Evolutionary conservation across 2,113 vertebrate species (phyloP).

Genomic region (Candoia aspera): DNA sequence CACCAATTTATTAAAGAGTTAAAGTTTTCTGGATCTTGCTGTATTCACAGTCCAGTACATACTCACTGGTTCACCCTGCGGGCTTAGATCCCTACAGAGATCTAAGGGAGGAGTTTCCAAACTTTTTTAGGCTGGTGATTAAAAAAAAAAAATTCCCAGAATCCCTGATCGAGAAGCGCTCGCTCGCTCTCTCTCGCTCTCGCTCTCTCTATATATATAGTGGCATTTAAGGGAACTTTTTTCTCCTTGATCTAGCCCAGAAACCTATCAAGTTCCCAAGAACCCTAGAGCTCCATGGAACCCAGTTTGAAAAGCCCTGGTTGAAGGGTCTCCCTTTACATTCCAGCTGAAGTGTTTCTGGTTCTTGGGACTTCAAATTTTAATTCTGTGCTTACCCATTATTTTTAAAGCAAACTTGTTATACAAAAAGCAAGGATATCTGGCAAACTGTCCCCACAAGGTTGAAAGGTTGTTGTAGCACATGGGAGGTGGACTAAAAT

Average conservation of each 20-base stretch:
- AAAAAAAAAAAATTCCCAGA: not conserved
- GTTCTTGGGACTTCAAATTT: not conserved
- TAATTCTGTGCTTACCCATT: not conserved
- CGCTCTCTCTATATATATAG: too few relatives aligned
- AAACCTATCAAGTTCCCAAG: not conserved
- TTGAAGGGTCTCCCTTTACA: not conserved
- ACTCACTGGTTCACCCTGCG: not conserved
- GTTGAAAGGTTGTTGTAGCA: not conserved
- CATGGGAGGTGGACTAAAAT: not conserved
- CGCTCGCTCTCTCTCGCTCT: too few relatives aligned
- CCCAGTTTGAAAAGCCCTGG: not conserved
- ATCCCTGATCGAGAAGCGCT: not conserved
- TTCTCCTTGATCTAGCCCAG: not conserved
- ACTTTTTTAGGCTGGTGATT: not conserved
- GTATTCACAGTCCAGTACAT: not conserved
- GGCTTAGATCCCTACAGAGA: not conserved
- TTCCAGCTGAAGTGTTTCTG: not conserved
- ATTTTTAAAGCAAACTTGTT: not conserved
- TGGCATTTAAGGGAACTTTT: not conserved
- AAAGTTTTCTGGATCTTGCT: not conserved
- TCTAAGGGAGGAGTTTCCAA: not conserved
- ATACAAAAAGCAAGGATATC: not conserved
- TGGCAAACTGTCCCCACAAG: not conserved
- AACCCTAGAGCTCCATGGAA: not conserved
- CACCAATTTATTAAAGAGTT: conserved; percentile 3